phyloP scores from a whole-genome alignment of 2,797 vertebrate species.

The Yasuhikotakia modesta region DNA sequence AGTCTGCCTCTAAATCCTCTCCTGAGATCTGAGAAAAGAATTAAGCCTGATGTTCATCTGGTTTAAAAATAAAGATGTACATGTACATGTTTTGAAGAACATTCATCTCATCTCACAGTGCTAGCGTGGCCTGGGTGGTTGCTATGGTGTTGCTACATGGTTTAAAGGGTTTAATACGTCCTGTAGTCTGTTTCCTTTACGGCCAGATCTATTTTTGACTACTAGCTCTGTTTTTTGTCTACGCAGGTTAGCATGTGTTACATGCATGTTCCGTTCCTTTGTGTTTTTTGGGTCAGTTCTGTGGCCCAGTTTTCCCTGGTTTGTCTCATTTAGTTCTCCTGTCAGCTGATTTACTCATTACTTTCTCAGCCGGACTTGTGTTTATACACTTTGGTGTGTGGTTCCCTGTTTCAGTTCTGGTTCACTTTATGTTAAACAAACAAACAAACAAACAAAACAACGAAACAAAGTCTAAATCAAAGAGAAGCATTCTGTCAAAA shows the following conservation, averaged over 20 bases:
- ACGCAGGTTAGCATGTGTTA: neutral
- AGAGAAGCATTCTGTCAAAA: neutral
- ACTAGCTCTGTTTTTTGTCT: conserved; percentile 31
- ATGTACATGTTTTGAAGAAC: too few relatives aligned
- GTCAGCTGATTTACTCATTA: too few relatives aligned
- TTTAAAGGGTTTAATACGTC: neutral
- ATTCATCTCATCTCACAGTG: too few relatives aligned
- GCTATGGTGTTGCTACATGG: neutral
- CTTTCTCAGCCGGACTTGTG: too few relatives aligned
- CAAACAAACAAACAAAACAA: neutral
- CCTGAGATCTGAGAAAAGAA: neutral
- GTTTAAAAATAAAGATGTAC: neutral
- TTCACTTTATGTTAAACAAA: neutral
- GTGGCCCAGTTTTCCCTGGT: too few relatives aligned
- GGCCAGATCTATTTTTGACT: conserved; percentile 10
- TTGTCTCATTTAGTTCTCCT: too few relatives aligned
- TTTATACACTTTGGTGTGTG: too few relatives aligned
- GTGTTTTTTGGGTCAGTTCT: too few relatives aligned
- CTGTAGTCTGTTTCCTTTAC: neutral
- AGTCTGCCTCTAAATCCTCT: neutral
- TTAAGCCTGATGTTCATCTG: neutral
- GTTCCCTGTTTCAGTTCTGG: too few relatives aligned
- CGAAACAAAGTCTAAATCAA: too few relatives aligned
- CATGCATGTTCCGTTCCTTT: too few relatives aligned
- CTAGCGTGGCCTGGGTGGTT: neutral